Evolutionary conservation across 2,797 vertebrate genomes (phyloP).

Genomic region (Vireo griseus): DNA sequence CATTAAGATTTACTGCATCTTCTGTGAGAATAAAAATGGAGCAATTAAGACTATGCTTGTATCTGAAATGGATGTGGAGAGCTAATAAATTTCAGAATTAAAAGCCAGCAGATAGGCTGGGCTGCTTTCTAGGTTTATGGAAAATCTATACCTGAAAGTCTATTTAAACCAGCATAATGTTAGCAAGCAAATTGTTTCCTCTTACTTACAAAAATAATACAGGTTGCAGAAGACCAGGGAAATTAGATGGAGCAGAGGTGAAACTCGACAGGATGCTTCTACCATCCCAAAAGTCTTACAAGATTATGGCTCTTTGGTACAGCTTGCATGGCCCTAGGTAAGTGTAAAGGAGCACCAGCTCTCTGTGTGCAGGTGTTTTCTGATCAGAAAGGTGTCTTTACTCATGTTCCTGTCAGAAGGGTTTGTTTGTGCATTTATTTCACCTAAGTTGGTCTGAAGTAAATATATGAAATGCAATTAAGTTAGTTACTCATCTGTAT

Average conservation of each 20-base stretch:
- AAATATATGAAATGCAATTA: background rate
- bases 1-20: slow-evolving; percentile 75
- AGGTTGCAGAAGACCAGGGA: background rate
- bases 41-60: slow-evolving; percentile 74
- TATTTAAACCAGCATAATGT: slow-evolving; percentile 63
- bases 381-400: background rate
- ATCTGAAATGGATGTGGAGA: slow-evolving; percentile 61
- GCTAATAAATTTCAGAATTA: slow-evolving; percentile 76
- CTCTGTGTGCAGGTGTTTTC: background rate
- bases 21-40: slow-evolving; percentile 71
- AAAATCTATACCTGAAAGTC: slow-evolving; percentile 73
- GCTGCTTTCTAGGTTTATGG: slow-evolving; percentile 62
- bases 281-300: background rate
- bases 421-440: background rate
- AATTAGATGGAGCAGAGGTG: slow-evolving; percentile 8
- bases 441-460: background rate
- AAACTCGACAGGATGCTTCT: background rate
- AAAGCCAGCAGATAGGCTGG: slow-evolving; percentile 68
- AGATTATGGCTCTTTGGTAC: background rate
- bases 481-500: background rate
- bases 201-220: slow-evolving; percentile 53
- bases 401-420: background rate
- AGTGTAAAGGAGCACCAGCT: background rate
- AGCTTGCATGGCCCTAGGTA: background rate
- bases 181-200: slow-evolving; percentile 54